Percentiles rank a stretch among this genome's conserved stretches.
phyloP scores from a whole-genome alignment of 37 sponge, comb jelly and placozoan genomes.

The Beroe ovata region DNA sequence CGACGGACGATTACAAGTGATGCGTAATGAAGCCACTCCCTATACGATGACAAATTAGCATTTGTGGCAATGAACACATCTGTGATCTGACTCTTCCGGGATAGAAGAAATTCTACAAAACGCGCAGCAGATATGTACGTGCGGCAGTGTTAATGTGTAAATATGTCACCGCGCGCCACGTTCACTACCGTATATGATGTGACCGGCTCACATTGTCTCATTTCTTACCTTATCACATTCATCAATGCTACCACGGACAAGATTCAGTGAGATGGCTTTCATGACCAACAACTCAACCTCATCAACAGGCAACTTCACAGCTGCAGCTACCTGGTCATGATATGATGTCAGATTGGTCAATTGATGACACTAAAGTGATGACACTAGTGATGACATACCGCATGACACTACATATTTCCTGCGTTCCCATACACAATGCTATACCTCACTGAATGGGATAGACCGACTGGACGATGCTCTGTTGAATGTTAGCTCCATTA shows the following conservation, averaged over 20 bases:
- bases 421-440: too few species aligned
- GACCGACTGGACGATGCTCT: conserved; percentile 42
- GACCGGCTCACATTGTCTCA: not conserved
- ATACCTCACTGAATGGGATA: conserved; percentile 49
- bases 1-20: too few species aligned
- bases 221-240: conserved; percentile 63
- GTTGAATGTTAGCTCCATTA: conserved; percentile 65
- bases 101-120: not conserved
- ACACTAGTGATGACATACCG: too few species aligned
- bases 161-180: conserved; percentile 13
- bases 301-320: conserved; percentile 2
- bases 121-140: not conserved
- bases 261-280: conserved; percentile 82
- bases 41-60: too few species aligned
- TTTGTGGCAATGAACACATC: too few species aligned
- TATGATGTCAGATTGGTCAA: too few species aligned
- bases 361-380: too few species aligned
- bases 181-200: not conserved
- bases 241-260: conserved; percentile 77
- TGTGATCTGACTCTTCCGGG: too few species aligned
- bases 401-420: too few species aligned
- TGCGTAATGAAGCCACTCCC: too few species aligned
- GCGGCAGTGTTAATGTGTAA: not conserved
- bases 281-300: conserved; percentile 88
- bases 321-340: conserved; percentile 37